Evolutionary conservation across 2,797 vertebrate genomes (phyloP).

Genomic region (Periophthalmus magnuspinnatus): DNA sequence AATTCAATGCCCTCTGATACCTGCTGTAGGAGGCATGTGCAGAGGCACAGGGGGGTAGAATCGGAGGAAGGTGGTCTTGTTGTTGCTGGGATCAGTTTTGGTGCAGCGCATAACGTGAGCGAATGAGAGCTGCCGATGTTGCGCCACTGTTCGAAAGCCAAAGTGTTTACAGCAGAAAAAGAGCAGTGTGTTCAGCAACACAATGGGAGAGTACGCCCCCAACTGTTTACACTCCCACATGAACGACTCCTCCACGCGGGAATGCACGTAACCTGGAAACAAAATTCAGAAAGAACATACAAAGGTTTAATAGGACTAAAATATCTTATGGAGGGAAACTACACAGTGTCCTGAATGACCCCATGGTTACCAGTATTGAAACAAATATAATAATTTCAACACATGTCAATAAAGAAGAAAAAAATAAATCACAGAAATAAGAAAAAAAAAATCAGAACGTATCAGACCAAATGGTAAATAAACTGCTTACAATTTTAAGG

Average conservation of each 20-base stretch:
- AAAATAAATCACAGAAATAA: too few relatives aligned
- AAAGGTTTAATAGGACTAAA: background rate
- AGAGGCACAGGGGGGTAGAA: constrained; percentile 89
- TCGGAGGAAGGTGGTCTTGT: constrained; percentile 90
- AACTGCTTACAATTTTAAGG: too few relatives aligned
- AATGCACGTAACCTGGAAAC: constrained; percentile 88
- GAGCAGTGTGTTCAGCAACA: constrained; percentile 95
- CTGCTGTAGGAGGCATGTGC: background rate
- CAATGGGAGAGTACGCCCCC: constrained; percentile 95
- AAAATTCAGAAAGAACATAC: background rate
- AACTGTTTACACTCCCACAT: constrained; percentile 98
- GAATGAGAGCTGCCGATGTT: constrained; percentile 95
- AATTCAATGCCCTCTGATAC: background rate
- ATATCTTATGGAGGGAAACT: too few relatives aligned
- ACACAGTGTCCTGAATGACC: too few relatives aligned
- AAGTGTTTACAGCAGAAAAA: constrained; percentile 99
- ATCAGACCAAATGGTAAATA: too few relatives aligned
- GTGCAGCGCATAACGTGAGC: constrained; percentile 94
- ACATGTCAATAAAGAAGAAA: too few relatives aligned
- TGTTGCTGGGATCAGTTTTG: constrained; percentile 83
- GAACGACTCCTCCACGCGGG: constrained; percentile 94
- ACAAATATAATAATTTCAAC: too few relatives aligned
- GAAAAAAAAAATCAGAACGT: too few relatives aligned
- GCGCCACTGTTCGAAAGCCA: constrained; percentile 87
- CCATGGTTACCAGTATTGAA: too few relatives aligned